Evolutionary conservation across 2,113 vertebrate species (phyloP).

Genomic region (Microtus oregoni): DNA sequence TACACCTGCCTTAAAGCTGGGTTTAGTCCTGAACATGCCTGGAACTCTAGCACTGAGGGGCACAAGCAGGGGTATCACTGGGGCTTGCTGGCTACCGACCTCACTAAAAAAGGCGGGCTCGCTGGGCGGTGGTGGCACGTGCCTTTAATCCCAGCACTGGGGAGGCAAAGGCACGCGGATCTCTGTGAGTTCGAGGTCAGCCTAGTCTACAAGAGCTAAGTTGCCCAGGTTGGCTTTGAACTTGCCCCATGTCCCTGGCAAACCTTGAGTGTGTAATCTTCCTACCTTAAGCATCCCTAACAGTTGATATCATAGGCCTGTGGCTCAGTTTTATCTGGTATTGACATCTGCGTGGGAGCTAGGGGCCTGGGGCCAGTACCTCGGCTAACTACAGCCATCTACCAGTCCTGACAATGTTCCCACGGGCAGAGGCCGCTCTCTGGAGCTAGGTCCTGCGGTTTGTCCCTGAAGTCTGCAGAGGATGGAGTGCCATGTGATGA

Average conservation of each 20-base stretch:
- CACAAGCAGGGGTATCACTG: neutral
- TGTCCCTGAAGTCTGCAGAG: neutral
- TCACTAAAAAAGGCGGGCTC: no score
- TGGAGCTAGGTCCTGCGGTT: neutral
- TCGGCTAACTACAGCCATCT: neutral
- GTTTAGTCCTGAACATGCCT: neutral
- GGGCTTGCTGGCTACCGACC: no score
- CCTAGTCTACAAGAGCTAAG: no score
- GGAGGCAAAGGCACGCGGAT: no score
- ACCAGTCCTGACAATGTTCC: rapidly evolving
- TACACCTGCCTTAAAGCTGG: neutral
- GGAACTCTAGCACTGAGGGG: neutral
- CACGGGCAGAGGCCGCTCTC: neutral
- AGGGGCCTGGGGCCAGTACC: no score
- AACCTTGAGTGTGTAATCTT: neutral
- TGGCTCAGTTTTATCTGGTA: neutral
- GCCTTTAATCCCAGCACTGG: no score
- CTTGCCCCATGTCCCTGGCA: no score
- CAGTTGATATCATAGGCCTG: neutral
- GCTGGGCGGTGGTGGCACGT: no score
- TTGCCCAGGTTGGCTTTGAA: neutral
- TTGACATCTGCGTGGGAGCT: neutral
- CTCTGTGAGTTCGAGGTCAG: no score
- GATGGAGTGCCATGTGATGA: rapidly evolving
- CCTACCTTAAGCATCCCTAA: neutral